A percentile compares a stretch with the other conserved stretches of the same genome.
phyloP scores from a whole-genome alignment of 2,888 invertebrate species.

The Pollenia angustigena region DNA sequence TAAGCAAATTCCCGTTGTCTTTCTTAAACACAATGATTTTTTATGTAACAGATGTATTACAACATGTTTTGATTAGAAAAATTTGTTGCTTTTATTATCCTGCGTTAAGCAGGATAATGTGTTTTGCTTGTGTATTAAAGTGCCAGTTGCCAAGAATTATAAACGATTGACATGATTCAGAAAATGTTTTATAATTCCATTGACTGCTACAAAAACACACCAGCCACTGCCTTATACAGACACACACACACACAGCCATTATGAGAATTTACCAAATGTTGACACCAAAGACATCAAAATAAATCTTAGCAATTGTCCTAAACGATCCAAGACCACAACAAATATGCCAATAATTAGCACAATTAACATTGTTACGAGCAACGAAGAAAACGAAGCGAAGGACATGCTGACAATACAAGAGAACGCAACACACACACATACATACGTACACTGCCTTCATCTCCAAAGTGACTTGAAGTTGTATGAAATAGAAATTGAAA shows the following conservation, averaged over 20 bases:
- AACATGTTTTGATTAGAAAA: conserved; percentile 29
- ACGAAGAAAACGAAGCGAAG: conserved; percentile 32
- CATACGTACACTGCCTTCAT: conserved; percentile 2
- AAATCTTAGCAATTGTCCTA: conserved; percentile 72
- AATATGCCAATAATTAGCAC: conserved; percentile 74
- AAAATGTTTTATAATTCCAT: conserved; percentile 59
- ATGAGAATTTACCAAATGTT: conserved; percentile 72
- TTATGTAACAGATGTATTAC: conserved; percentile 20
- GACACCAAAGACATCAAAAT: conserved; percentile 72
- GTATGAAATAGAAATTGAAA: conserved; percentile 58
- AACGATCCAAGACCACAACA: conserved; percentile 72
- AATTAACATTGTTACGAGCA: conserved; percentile 68
- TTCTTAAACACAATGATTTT: background rate
- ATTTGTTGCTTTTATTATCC: conserved; percentile 18
- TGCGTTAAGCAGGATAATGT: conserved; percentile 30
- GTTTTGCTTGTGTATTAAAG: conserved; percentile 7
- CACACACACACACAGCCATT: conserved; percentile 47
- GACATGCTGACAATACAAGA: conserved; percentile 5
- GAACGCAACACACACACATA: background rate
- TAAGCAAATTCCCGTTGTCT: conserved; percentile 1
- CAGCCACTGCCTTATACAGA: background rate
- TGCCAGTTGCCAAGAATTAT: conserved; percentile 8
- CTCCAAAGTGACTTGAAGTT: conserved; percentile 34
- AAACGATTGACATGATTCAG: conserved; percentile 29
- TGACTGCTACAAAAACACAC: conserved; percentile 20